A percentile compares a stretch with the other conserved stretches of the same genome.
Conservation (phyloP, 2,797 vertebrate species). For the Cichlasoma orientale region DNA sequence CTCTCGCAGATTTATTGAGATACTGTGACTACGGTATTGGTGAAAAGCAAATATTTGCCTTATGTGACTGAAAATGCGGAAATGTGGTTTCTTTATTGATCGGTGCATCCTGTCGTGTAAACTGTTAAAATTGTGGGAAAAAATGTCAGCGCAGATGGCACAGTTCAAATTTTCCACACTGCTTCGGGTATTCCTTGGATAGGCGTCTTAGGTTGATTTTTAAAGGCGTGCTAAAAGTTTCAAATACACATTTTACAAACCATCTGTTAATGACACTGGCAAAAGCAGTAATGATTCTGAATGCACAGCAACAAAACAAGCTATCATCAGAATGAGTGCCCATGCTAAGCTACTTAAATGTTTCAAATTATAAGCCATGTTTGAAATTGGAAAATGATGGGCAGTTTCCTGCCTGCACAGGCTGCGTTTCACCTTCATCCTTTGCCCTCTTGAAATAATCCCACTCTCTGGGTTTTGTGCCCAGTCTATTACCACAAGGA, state of each 20-base stretch:
- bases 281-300: not conserved
- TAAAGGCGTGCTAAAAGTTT: not conserved
- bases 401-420: not conserved
- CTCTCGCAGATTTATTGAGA: constrained; percentile 59
- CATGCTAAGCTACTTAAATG: not conserved
- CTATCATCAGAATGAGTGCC: not conserved
- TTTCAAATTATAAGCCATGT: not conserved
- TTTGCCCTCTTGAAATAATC: not conserved
- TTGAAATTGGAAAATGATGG: not conserved
- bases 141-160: not conserved
- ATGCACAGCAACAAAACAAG: no score
- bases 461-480: not conserved
- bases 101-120: constrained; percentile 19
- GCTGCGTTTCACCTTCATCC: not conserved
- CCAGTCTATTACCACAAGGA: not conserved
- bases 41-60: constrained; percentile 27
- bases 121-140: not conserved
- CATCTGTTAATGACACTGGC: not conserved
- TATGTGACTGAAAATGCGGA: constrained; percentile 1
- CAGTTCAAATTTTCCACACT: not conserved
- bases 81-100: constrained; percentile 18
- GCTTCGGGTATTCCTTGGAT: not conserved
- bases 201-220: not conserved
- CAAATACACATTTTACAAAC: not conserved
- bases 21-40: constrained; percentile 48